Base-by-base conservation (phyloP, 1,140 invertebrate genomes). In the Agraylea sexmaculata region DNA sequence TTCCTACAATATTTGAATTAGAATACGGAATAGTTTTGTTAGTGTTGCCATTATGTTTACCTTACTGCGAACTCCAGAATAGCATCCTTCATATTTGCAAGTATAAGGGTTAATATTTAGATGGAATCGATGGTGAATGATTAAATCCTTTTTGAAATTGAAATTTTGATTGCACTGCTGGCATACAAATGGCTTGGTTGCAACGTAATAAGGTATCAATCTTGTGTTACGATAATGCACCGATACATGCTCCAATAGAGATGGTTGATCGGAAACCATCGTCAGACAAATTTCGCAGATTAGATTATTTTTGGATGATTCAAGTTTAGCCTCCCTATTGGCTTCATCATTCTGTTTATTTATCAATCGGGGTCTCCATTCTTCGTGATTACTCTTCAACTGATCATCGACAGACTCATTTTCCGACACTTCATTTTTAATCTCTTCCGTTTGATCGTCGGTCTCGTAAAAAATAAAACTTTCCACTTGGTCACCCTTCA, bases 91-190 rank as follows among this genome's bases (percentile, higher is more conserved):
- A 16, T 46, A 37, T 37, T 39, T 32, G 40, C 50, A 52, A 10
- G 33, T 41, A 25, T 44, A 52, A 8, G 50, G 50, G 32, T 50
- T 50, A 30, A 52, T 45, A 21, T 50, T 40, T 8, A 52, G 37
- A 43, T 76, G 73, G 0, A 62, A 59, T 17, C 60, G 55, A 19
- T 64, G 51, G 25, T 68, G 61, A 10, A 58, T 53, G 0, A 60
- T 59, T 12, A 75, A 52, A 12, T 73, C 59, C 40, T 71, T 64
- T 12, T 63, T 62, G 18, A 57, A 62, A 7, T 57, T 59, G 39
- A 71, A 69, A 16, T 60, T 62, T 52, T 65, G 62, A 3, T 64
- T 66, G 48, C 70, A 72, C 18, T 64, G 58, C 3, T 66, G 58
- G 37, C 70, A 73, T 0, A 59, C 55, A 32, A 65, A 69, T 8